phyloP scores from a whole-genome alignment of 2,888 invertebrate genomes.

The Blera fallax region DNA sequence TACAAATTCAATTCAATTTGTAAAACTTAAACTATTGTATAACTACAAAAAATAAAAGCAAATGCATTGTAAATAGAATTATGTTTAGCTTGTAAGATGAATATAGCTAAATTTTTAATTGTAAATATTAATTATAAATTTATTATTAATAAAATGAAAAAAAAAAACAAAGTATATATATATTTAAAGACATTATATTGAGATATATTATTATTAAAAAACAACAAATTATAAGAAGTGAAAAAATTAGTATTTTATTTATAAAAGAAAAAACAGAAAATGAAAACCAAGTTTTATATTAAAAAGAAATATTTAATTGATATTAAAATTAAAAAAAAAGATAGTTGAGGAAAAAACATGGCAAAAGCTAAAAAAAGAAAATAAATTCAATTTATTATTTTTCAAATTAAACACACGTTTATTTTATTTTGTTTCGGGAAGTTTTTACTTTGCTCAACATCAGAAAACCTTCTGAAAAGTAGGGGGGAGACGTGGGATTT shows the following conservation, averaged over 20 bases:
- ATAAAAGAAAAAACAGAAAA: conserved; percentile 76
- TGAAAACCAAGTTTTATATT: conserved; percentile 75
- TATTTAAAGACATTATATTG: conserved; percentile 73
- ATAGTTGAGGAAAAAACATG: conserved; percentile 74
- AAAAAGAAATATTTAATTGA: conserved; percentile 75
- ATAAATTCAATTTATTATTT: conserved; percentile 77
- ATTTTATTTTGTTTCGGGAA: not conserved
- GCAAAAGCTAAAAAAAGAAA: conserved; percentile 62
- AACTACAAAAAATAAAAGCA: conserved; percentile 39
- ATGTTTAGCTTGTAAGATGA: conserved; percentile 56
- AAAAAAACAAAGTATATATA: conserved; percentile 42
- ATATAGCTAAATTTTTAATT: conserved; percentile 71
- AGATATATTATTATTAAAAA: conserved; percentile 73
- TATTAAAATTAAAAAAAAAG: conserved; percentile 77
- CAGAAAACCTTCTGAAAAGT: too few species aligned
- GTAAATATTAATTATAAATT: conserved; percentile 70
- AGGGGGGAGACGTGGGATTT: too few species aligned
- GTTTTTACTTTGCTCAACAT: too few species aligned
- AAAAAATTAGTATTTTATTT: conserved; percentile 79
- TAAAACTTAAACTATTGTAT: conserved; percentile 33
- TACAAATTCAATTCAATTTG: conserved; percentile 50
- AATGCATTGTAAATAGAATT: conserved; percentile 69
- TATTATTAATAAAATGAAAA: conserved; percentile 50
- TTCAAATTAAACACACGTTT: conserved; percentile 48
- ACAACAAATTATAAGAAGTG: conserved; percentile 60